phyloP scores from a whole-genome alignment of 2,888 invertebrate genomes.

The Cheilosia variabilis region DNA sequence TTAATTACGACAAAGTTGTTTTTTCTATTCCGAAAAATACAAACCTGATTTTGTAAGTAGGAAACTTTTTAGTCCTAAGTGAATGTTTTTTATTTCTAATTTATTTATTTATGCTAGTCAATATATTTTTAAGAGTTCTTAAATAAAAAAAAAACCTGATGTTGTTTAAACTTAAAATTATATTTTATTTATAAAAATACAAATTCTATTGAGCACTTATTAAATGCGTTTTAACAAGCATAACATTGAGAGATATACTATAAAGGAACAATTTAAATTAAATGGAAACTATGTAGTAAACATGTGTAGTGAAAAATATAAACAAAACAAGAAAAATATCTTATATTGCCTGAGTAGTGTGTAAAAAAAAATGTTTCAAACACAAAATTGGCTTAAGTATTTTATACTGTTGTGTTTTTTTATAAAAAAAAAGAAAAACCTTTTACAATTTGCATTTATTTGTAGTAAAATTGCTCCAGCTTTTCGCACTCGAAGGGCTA shows the following conservation, averaged over 20 bases:
- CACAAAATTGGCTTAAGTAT: conserved; percentile 55
- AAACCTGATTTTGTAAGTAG: conserved; percentile 47
- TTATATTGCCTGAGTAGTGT: conserved; percentile 68
- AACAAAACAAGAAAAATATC: conserved; percentile 35
- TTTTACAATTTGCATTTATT: conserved; percentile 46
- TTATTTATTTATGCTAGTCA: conserved; percentile 73
- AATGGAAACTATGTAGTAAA: conserved; percentile 34
- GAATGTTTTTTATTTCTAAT: conserved; percentile 57
- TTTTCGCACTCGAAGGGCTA: conserved; percentile 18
- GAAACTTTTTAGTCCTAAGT: conserved; percentile 53
- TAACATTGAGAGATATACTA: conserved; percentile 42
- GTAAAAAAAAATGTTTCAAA: conserved; percentile 47
- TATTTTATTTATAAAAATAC: conserved; percentile 59
- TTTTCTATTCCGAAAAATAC: conserved; percentile 29
- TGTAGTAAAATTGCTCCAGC: conserved; percentile 22
- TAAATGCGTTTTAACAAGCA: conserved; percentile 59
- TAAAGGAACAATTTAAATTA: conserved; percentile 48
- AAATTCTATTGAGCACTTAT: conserved; percentile 70
- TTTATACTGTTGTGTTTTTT: conserved; percentile 42
- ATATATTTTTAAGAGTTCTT: conserved; percentile 61
- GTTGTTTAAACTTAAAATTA: conserved; percentile 57
- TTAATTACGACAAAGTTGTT: conserved; percentile 41
- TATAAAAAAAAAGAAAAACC: background rate
- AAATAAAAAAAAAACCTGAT: conserved; percentile 46
- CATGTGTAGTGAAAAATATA: conserved; percentile 25